Evolutionary conservation across 2,113 vertebrate genomes (phyloP).

Genomic region (Manacus vitellinus): DNA sequence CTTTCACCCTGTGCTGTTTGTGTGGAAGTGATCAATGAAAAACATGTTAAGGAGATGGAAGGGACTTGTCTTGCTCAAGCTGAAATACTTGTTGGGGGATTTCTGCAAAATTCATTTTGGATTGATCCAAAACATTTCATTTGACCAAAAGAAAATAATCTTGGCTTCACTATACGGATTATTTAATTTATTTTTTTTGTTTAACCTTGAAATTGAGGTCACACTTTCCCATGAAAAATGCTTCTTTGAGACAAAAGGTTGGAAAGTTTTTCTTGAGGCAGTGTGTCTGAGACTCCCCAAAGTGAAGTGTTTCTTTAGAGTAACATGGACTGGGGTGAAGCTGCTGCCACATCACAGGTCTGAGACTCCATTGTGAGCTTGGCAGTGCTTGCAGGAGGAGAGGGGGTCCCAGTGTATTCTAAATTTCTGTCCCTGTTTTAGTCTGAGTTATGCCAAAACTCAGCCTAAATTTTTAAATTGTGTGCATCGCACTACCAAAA

Average conservation of each 20-base stretch:
- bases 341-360: neutral
- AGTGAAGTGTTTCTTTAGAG: neutral
- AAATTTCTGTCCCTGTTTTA: neutral
- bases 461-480: neutral
- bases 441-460: neutral
- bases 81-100: neutral
- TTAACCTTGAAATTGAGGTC: conserved; percentile 51
- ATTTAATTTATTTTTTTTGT: neutral
- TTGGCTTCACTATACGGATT: neutral
- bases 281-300: neutral
- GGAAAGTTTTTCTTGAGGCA: neutral
- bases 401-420: neutral
- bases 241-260: neutral
- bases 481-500: neutral
- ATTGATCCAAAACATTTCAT: conserved; percentile 55
- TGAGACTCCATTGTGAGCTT: neutral
- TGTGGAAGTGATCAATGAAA: conserved; percentile 37
- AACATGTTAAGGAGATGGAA: conserved; percentile 52
- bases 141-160: conserved; percentile 26
- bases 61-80: conserved; percentile 35
- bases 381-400: neutral
- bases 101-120: conserved; percentile 44
- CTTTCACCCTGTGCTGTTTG: neutral
- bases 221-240: neutral
- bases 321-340: neutral